Conservation (phyloP, 64 coral and sea anemone genomes). For the Montipora capricornis region DNA sequence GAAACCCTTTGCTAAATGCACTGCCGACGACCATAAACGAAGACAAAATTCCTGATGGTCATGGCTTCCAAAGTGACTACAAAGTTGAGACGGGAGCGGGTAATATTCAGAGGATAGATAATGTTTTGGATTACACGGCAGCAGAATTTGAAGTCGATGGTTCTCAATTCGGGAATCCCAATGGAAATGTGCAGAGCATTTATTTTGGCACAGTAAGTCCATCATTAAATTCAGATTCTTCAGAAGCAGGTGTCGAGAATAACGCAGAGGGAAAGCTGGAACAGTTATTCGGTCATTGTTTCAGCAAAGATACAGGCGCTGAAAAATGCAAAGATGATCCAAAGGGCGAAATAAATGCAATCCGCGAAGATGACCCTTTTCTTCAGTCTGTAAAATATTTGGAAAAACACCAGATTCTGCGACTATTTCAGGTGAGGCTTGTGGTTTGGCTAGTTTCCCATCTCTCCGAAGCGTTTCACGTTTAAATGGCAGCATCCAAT, state of each 20-base stretch:
- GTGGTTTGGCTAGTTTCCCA: not conserved
- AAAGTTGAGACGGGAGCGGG: not conserved
- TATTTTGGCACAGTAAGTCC: not conserved
- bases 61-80: no score
- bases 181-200: not conserved
- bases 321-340: not conserved
- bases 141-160: not conserved
- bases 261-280: not conserved
- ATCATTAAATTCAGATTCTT: not conserved
- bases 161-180: not conserved
- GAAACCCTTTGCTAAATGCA: not conserved
- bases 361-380: conserved; percentile 34
- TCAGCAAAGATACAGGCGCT: not conserved
- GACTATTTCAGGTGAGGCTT: conserved; percentile 85
- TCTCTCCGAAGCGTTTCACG: not conserved
- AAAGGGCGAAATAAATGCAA: not conserved
- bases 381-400: conserved; percentile 81
- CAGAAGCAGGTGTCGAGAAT: not conserved
- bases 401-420: conserved; percentile 77
- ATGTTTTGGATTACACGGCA: not conserved
- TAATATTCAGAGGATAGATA: not conserved
- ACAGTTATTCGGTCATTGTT: not conserved
- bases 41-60: no score
- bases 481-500: not conserved
- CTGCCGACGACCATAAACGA: not conserved